Evolutionary conservation across 2,888 invertebrate genomes (phyloP).

Genomic region (Hypsopygia costalis): DNA sequence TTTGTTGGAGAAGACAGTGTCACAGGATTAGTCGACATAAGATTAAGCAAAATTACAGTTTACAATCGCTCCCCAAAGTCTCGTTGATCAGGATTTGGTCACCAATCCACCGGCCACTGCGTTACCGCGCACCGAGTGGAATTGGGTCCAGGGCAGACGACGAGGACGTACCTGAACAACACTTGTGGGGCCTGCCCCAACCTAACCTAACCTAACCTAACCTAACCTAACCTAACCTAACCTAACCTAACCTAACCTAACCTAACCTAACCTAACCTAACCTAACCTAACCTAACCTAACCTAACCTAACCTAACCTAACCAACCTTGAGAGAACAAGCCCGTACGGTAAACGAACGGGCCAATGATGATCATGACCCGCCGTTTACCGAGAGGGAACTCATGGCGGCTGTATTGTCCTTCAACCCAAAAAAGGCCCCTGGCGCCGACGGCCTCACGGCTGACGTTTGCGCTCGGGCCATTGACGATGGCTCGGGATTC

Average conservation of each 20-base stretch:
- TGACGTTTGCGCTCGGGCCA: too few species aligned
- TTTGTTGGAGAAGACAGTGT: too few species aligned
- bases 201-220: constrained; percentile 22
- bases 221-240: constrained; percentile 23
- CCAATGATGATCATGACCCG: constrained; percentile 17
- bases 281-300: constrained; percentile 17
- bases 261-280: constrained; percentile 24
- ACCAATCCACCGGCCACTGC: background rate
- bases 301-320: constrained; percentile 26
- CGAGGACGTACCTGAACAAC: constrained; percentile 16
- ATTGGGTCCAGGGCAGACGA: background rate
- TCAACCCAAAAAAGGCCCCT: background rate
- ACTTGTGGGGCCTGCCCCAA: constrained; percentile 18
- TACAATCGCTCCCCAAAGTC: too few species aligned
- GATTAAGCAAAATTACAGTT: too few species aligned
- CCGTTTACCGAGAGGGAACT: constrained; percentile 25
- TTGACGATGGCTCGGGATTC: too few species aligned
- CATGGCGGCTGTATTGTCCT: constrained; percentile 21
- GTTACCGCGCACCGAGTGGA: constrained; percentile 3
- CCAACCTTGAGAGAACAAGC: constrained; percentile 24
- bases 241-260: constrained; percentile 23
- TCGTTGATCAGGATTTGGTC: too few species aligned
- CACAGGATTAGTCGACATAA: too few species aligned
- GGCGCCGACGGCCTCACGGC: too few species aligned
- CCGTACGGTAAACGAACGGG: too few species aligned